Evolutionary conservation across 2,888 invertebrate genomes (phyloP), one percentile per base, ranked within the genome.

Genomic region (Pristionchus entomophagus): DNA sequence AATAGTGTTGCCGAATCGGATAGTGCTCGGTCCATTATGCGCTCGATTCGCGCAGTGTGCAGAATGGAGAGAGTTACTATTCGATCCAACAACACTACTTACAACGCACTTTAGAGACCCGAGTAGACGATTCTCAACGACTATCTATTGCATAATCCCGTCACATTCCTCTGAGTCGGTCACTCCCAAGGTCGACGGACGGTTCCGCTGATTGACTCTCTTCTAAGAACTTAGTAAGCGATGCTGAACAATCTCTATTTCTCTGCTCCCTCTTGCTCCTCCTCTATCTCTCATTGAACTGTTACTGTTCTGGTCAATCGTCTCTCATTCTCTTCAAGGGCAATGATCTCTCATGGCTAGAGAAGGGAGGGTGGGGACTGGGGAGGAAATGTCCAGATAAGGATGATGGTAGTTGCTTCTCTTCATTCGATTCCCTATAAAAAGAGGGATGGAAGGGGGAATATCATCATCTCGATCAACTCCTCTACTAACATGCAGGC

Each of bases 201-300:
- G 41, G 69, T 73, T 73, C 69, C 41, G 41, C 69, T 73, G 10
- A 2, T n/a, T 41, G 22, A 5, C n/a, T 65, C 62, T 65, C 62
- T 35, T 65, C 35, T 73, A 2, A 73, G 69, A 73, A 73, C 69
- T 73, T 22, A 73, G 69, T 73, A 73, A 73, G 56, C 41, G 69
- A 41, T 73, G n/a, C 10, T 41, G 6, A 73, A 29, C 38, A 41
- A 22, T 26, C 22, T 41, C 69, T 41, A 38, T 38, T 73, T 41
- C 69, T 73, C 69, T 41, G 38, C 19, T 12, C n/a, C 38, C 69
- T 41, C 69, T n/a, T 17, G 38, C 19, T 29, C 8, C 38, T 6
- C 26, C 69, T 10, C 1, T 17, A 41, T 73, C 69, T 73, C 19
- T 38, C 38, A 17, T n/a, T n/a, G 22, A 6, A n/a, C 38, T 41